A percentile compares a stretch with the other conserved stretches of the same genome.
phyloP scores from a whole-genome alignment of 2,113 vertebrate genomes.

The Suncus etruscus region DNA sequence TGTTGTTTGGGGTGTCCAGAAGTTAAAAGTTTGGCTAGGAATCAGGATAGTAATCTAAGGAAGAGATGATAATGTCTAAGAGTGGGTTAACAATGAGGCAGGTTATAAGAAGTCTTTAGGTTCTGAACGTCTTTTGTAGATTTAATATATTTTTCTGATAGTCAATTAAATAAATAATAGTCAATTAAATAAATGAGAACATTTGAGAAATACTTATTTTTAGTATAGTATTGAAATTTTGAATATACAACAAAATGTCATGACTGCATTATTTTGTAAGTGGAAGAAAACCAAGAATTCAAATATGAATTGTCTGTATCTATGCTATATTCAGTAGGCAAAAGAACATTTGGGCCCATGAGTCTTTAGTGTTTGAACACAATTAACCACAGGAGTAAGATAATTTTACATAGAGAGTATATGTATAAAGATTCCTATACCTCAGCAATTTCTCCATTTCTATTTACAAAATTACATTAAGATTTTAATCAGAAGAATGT shows the following conservation, averaged over 20 bases:
- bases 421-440: neutral
- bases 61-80: neutral
- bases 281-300: neutral
- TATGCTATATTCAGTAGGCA: neutral
- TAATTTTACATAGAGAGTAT: neutral
- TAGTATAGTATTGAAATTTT: neutral
- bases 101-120: neutral
- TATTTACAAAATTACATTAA: neutral
- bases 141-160: neutral
- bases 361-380: neutral
- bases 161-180: no score
- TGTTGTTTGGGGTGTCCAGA: neutral
- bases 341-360: neutral
- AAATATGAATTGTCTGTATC: neutral
- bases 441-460: neutral
- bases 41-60: neutral
- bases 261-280: neutral
- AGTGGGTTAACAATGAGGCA: neutral
- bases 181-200: neutral
- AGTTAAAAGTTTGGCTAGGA: neutral
- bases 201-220: neutral
- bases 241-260: neutral
- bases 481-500: neutral
- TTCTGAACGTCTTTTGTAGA: neutral
- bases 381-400: neutral